Conservation (phyloP, 2,113 vertebrate genomes). For the Lophura nycthemera region DNA sequence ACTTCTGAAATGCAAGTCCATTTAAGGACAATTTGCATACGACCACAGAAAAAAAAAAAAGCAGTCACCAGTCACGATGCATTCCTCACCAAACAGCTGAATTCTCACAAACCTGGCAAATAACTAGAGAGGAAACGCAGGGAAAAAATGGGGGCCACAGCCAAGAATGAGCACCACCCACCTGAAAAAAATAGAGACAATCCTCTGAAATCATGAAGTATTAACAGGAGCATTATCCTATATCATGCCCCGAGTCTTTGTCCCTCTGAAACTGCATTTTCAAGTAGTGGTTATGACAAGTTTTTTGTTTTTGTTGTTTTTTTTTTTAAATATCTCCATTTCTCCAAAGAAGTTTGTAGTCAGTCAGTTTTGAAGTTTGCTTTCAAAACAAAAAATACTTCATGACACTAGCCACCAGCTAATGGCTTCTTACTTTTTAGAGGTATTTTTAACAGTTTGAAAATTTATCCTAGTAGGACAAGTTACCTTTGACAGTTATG, state of each 20-base stretch:
- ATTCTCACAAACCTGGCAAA: neutral
- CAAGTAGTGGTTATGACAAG: fast-evolving
- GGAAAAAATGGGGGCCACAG: neutral
- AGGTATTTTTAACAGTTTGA: neutral
- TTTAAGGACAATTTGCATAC: neutral
- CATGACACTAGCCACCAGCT: neutral
- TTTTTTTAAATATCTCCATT: neutral
- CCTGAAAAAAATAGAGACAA: neutral
- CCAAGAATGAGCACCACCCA: neutral
- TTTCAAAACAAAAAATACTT: neutral
- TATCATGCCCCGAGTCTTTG: no score
- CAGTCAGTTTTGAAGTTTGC: neutral
- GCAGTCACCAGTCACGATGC: neutral
- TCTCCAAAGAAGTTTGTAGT: neutral
- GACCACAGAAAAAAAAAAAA: neutral
- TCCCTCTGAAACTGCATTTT: neutral
- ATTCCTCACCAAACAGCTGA: neutral
- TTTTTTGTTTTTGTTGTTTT: neutral
- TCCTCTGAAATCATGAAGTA: neutral
- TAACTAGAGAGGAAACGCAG: neutral
- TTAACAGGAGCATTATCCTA: neutral
- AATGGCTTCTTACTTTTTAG: neutral
- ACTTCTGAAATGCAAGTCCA: neutral
- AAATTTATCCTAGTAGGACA: neutral
- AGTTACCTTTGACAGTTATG: neutral